Evolutionary conservation across 1,140 invertebrate genomes (phyloP), one percentile per base, ranked within the genome.

Genomic region (Pinna nobilis): DNA sequence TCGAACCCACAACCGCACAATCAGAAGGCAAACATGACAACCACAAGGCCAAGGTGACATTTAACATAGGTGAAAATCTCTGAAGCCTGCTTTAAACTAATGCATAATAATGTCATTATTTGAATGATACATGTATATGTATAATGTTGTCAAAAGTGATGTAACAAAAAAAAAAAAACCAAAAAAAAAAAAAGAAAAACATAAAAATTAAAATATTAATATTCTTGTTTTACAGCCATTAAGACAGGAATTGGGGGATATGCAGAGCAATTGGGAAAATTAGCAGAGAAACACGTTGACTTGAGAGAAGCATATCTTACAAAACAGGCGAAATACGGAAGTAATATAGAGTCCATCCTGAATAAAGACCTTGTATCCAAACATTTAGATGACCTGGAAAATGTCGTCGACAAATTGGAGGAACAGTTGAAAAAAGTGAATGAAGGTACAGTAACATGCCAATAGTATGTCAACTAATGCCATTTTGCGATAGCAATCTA

Each of bases 351-450:
- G 41, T 61, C 68, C 4, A 74, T 80, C 33, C 55, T 49, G 18
- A 76, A 84, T 41, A 81, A 77, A 41, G 76, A 81, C 13, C 64
- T 78, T 11, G 84, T 86, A 20, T 74, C 79, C 51, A 50, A 74
- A 53, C 65, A 77, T 13, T 33, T 88, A 11, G 68, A 86, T 35
- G 80, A 79, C n/a, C 71, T 88, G 41, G 84, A 86, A 63, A 71
- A 74, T 41, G 47, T 84, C 1, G 64, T 87, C 33, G 85, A 86
- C 68, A 74, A 83, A 44, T 80, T 88, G 35, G 87, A 89, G 80
- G 73, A 64, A 25, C 66, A 74, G 51, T 47, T 82, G 44, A 74
- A 64, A 30, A 78, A 82, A 69, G 59, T 61, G 18, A 61, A 74
- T 68, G 75, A 80, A 63, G 80, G 82, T 81, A 61, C 15, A 28